A percentile compares a stretch with the other conserved stretches of the same genome.
phyloP scores from a whole-genome alignment of 2,797 vertebrate species.

The Nyctalus aviator region DNA sequence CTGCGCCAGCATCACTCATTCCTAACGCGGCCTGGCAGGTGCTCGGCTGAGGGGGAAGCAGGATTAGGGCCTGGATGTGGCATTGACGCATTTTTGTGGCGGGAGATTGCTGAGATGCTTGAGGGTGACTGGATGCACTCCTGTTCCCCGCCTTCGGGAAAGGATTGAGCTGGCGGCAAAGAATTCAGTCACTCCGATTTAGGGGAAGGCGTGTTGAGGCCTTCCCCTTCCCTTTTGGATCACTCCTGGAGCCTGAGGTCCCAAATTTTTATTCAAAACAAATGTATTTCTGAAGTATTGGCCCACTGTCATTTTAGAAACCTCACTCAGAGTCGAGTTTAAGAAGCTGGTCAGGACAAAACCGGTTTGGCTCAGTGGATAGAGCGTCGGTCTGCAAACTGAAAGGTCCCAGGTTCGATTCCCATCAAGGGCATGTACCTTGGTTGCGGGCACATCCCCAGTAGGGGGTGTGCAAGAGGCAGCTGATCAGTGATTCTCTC shows the following conservation, averaged over 20 bases:
- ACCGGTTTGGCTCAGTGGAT: no score
- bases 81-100: background rate
- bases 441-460: no score
- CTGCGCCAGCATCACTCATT: background rate
- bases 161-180: conserved; percentile 19
- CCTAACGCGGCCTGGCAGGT: conserved; percentile 51
- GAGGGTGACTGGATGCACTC: background rate
- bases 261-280: background rate
- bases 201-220: background rate
- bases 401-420: no score
- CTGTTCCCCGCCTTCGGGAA: background rate
- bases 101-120: conserved; percentile 3
- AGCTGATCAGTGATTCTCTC: no score
- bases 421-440: no score
- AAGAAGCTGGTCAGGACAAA: background rate
- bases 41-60: background rate
- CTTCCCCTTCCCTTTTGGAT: conserved; percentile 46
- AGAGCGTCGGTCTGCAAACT: no score
- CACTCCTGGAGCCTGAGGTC: background rate
- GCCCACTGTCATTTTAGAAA: background rate
- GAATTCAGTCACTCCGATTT: background rate
- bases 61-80: background rate
- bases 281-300: conserved; percentile 26
- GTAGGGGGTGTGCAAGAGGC: no score
- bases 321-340: background rate